These are phyloP conservation scores for Hylia prasina DNA, from an alignment of 2,113 vertebrate genomes.

Conservation along the genomic window DNA sequence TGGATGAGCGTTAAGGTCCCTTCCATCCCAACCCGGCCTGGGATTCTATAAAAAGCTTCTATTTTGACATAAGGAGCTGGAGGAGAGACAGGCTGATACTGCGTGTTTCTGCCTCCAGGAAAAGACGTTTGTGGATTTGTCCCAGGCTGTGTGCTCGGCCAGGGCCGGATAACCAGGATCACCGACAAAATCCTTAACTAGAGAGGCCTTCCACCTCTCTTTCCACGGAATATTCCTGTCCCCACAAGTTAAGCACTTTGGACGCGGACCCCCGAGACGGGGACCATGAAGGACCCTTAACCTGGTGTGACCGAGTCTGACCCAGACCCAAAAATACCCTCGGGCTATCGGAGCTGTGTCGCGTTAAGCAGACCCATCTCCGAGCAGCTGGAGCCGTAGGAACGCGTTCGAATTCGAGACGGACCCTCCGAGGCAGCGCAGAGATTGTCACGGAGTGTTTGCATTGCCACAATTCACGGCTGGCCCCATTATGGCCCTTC, in stretches of 20 bases:
- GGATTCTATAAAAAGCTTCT: neutral
- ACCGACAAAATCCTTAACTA: rapidly evolving
- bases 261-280: rapidly evolving
- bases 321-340: neutral
- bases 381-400: neutral
- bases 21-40: neutral
- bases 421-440: neutral
- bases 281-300: neutral
- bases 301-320: rapidly evolving
- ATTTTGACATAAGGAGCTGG: neutral
- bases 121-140: neutral
- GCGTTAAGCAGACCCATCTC: neutral
- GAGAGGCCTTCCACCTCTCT: neutral
- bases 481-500: neutral
- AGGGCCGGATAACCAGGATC: neutral
- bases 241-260: neutral
- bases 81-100: neutral
- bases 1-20: neutral
- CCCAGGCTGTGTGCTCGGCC: neutral
- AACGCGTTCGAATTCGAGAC: rapidly evolving
- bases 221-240: rapidly evolving
- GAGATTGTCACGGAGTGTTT: neutral
- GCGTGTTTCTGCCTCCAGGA: neutral
- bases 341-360: rapidly evolving
- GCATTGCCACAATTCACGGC: neutral